Percentiles rank a stretch among this genome's conserved stretches.
Evolutionary conservation across 2,888 invertebrate genomes (phyloP).

Genomic region (Patella pellucida): DNA sequence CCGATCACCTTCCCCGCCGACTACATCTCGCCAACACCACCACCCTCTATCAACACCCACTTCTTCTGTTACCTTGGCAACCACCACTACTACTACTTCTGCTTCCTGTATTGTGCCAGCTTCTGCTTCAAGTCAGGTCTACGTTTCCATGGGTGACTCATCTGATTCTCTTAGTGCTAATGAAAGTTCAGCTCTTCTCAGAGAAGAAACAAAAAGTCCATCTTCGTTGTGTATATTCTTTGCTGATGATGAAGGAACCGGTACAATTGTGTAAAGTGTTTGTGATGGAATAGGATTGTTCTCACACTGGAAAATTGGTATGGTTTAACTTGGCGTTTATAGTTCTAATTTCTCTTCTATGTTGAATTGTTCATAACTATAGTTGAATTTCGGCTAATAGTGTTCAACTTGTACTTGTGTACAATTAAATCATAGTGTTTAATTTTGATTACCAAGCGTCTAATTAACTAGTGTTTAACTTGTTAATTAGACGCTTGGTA

Average conservation of each 20-base stretch:
- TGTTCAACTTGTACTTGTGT: too few relatives aligned
- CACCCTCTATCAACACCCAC: constrained; percentile 21
- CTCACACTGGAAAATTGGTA: too few relatives aligned
- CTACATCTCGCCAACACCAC: constrained; percentile 69
- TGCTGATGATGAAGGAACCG: constrained; percentile 44
- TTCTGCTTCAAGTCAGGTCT: constrained; percentile 51
- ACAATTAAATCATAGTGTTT: too few relatives aligned
- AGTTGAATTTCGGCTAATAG: too few relatives aligned
- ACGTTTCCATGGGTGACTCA: constrained; percentile 67
- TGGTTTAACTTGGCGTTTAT: too few relatives aligned
- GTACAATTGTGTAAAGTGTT: constrained; percentile 15
- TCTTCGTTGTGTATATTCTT: constrained; percentile 61
- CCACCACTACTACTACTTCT: constrained; percentile 31
- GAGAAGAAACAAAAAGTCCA: constrained; percentile 61
- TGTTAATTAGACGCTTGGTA: too few relatives aligned
- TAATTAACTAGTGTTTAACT: too few relatives aligned
- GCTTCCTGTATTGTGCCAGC: constrained; percentile 30
- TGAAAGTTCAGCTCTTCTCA: constrained; percentile 74
- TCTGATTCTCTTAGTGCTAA: constrained; percentile 71
- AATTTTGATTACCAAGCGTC: too few relatives aligned
- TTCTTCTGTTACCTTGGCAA: constrained; percentile 19
- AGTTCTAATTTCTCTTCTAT: too few relatives aligned
- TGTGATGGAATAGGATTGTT: too few relatives aligned
- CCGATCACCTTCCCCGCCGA: constrained; percentile 64
- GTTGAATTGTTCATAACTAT: too few relatives aligned